phyloP scores from a whole-genome alignment of 2,888 invertebrate species.

The Drosophila engyochracea region DNA sequence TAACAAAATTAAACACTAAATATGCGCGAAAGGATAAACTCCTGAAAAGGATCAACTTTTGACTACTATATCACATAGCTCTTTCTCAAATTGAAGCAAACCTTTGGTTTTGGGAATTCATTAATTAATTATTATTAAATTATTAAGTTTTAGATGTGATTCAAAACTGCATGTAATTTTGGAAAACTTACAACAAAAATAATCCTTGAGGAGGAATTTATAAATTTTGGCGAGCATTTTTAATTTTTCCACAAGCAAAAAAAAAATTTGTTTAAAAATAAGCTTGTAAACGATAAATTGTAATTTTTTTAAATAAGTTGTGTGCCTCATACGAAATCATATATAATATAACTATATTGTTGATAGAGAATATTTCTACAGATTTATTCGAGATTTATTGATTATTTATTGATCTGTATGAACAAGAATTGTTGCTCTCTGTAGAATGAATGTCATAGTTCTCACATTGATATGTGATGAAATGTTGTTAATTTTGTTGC shows the following conservation, averaged over 20 bases:
- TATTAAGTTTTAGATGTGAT: neutral
- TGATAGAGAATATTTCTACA: neutral
- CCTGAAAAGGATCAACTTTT: neutral
- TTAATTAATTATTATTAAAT: neutral
- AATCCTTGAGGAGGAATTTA: neutral
- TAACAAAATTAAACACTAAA: accelerated
- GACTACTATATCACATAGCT: neutral
- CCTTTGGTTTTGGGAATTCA: neutral
- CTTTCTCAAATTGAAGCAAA: neutral
- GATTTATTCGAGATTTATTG: neutral
- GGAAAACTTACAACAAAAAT: neutral
- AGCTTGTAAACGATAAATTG: neutral
- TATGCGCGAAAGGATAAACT: neutral
- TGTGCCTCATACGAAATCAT: neutral
- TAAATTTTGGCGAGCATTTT: neutral
- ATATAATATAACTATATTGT: neutral
- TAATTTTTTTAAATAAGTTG: neutral
- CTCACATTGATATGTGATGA: neutral
- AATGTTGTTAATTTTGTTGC: neutral
- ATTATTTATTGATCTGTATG: too few species aligned
- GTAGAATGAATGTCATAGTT: too few species aligned
- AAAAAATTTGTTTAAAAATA: neutral
- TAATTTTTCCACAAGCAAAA: neutral
- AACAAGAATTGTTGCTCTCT: too few species aligned
- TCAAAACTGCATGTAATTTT: neutral